Evolutionary conservation across 35 echinoderm and acorn worm species (phyloP).

Genomic region (Amphiura filiformis): DNA sequence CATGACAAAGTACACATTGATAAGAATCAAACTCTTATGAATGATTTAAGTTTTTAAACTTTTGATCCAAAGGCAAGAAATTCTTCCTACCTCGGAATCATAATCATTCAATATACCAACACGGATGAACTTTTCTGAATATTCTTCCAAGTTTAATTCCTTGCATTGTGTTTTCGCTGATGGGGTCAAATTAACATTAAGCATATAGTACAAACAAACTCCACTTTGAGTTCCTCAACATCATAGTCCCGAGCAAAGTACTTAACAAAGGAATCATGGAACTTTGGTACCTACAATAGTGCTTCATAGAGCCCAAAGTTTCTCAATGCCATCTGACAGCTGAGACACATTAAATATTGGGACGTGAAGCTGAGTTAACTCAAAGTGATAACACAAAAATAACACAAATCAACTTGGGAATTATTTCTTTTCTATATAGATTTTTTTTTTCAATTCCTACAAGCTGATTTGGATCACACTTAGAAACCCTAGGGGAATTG

Average conservation of each 20-base stretch:
- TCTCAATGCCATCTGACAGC: background rate
- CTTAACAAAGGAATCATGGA: background rate
- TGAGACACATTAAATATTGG: background rate
- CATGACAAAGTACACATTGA: no score
- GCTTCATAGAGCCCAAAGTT: background rate
- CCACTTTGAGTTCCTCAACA: background rate
- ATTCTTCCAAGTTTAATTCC: no score
- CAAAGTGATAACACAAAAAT: background rate
- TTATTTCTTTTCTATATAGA: background rate
- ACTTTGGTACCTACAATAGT: background rate
- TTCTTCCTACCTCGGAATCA: no score
- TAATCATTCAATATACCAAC: no score
- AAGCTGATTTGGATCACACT: background rate
- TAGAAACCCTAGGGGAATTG: background rate
- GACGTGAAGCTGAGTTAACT: background rate
- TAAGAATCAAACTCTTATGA: no score
- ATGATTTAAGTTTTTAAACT: no score
- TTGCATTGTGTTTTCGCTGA: no score
- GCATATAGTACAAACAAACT: background rate
- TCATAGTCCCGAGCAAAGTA: background rate
- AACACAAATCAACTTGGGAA: slow-evolving; percentile 6
- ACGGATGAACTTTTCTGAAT: no score
- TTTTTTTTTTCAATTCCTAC: background rate
- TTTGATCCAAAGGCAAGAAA: no score
- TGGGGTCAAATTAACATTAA: no score